These are phyloP conservation scores for Micronycteris hirsuta DNA, from an alignment of 2,113 vertebrate genomes.

Conservation along the genomic window DNA sequence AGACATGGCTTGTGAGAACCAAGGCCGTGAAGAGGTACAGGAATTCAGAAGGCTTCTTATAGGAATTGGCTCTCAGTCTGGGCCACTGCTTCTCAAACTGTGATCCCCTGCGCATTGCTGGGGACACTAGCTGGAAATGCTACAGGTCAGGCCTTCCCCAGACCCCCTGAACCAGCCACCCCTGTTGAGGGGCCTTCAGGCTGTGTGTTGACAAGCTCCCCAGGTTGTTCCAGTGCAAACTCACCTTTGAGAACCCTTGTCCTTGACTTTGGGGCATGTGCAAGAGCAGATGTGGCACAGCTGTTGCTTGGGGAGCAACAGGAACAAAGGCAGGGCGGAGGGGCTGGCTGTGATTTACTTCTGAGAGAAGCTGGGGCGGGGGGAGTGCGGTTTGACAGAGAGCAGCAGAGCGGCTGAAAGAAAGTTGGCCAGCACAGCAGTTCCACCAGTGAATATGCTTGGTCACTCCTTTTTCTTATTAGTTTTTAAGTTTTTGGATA, in stretches of 20 bases:
- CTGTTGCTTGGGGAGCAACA: fast-evolving
- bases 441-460: background rate
- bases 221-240: background rate
- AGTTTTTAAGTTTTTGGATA: no score
- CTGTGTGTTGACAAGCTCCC: background rate
- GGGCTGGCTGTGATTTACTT: fast-evolving
- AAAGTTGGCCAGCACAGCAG: fast-evolving
- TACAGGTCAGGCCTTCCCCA: background rate
- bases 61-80: background rate
- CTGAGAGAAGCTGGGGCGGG: no score
- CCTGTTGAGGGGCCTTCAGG: fast-evolving
- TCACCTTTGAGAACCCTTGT: background rate
- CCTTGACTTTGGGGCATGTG: fast-evolving
- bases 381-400: fast-evolving
- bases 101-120: background rate
- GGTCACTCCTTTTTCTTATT: background rate
- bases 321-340: background rate
- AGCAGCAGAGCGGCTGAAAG: background rate
- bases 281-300: no score
- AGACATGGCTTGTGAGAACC: background rate
- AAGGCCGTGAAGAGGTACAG: background rate
- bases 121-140: background rate
- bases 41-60: background rate
- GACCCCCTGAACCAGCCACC: background rate
- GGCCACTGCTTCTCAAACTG: background rate